phyloP scores from a whole-genome alignment of 92 coral and sea anemone species.

The Siderastrea siderea region DNA sequence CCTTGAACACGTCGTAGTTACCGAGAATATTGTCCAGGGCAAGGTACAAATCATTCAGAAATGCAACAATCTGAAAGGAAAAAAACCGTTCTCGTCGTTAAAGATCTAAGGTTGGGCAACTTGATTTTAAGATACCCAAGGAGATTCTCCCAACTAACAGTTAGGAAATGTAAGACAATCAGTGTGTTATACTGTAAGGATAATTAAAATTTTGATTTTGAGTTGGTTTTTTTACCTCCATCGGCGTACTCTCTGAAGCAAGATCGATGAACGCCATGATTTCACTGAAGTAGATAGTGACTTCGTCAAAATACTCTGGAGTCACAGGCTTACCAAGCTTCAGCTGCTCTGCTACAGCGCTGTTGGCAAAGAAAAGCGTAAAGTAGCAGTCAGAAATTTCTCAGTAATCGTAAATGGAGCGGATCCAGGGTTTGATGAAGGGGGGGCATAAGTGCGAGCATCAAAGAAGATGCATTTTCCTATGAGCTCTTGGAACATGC shows the following conservation, averaged over 20 bases:
- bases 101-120: background rate
- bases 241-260: conserved; percentile 90
- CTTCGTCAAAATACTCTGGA: conserved; percentile 86
- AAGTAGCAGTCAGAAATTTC: background rate
- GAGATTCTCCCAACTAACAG: background rate
- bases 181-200: too few relatives aligned
- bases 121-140: background rate
- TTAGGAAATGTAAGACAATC: background rate
- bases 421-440: background rate
- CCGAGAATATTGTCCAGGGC: conserved; percentile 93
- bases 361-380: background rate
- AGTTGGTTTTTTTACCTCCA: conserved; percentile 65
- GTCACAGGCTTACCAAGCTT: conserved; percentile 84
- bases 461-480: background rate
- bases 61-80: conserved; percentile 79
- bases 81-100: background rate
- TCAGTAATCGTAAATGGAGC: too few relatives aligned
- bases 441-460: background rate
- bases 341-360: conserved; percentile 87
- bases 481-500: too few relatives aligned
- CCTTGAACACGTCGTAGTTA: conserved; percentile 91
- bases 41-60: conserved; percentile 89
- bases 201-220: background rate
- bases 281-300: conserved; percentile 87
- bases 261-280: conserved; percentile 87